Evolutionary conservation across 35 echinoderm and acorn worm species (phyloP).

Genomic region (Strongylocentrotus purpuratus): DNA sequence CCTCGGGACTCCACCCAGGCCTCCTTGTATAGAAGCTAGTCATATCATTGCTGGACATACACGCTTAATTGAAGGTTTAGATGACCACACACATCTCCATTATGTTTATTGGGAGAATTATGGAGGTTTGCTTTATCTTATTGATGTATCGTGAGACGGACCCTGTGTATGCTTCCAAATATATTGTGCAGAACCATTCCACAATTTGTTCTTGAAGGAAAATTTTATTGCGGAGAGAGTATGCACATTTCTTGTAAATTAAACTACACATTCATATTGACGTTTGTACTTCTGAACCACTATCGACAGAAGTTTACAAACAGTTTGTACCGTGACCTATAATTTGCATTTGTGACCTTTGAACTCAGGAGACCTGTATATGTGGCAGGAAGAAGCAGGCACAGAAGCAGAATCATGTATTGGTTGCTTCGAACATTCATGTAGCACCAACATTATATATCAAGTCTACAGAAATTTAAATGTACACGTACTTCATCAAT

Average conservation of each 20-base stretch:
- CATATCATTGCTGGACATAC: neutral
- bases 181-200: neutral
- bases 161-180: neutral
- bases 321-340: neutral
- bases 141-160: neutral
- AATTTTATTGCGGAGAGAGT: neutral
- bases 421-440: neutral
- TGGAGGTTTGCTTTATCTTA: neutral
- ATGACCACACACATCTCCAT: neutral
- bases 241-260: neutral
- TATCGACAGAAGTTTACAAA: neutral
- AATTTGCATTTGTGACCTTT: neutral
- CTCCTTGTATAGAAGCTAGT: slow-evolving; percentile 30
- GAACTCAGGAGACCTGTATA: neutral
- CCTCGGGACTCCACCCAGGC: neutral
- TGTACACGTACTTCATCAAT: no score
- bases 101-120: neutral
- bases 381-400: neutral
- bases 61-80: neutral
- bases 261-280: neutral
- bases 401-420: neutral
- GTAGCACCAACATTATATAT: neutral
- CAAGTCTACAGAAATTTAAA: neutral
- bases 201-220: neutral
- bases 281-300: neutral